Conservation (phyloP, 2,797 vertebrate species). For the Falco rusticolus region DNA sequence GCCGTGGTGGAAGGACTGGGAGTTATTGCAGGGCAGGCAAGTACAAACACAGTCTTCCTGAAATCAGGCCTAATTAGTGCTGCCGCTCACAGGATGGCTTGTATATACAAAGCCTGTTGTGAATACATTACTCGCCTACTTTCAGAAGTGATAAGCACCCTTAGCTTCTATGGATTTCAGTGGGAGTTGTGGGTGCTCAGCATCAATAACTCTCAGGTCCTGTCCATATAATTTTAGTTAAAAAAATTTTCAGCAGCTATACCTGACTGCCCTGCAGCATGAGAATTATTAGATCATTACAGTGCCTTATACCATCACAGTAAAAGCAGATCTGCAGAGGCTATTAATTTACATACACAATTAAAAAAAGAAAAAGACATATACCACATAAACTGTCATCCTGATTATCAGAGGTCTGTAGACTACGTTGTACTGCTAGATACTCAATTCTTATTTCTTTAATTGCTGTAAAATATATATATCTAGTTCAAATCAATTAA, state of each 20-base stretch:
- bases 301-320: conserved; percentile 1
- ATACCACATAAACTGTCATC: neutral
- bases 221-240: neutral
- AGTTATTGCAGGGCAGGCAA: neutral
- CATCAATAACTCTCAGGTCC: neutral
- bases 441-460: neutral
- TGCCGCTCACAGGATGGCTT: neutral
- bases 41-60: neutral
- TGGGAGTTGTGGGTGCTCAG: fast-evolving
- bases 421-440: neutral
- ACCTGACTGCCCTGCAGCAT: neutral
- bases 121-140: neutral
- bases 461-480: neutral
- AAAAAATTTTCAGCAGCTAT: conserved; percentile 18
- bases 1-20: neutral
- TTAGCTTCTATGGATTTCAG: neutral
- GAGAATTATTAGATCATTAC: conserved; percentile 42
- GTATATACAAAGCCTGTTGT: neutral
- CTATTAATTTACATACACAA: neutral
- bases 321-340: conserved; percentile 10
- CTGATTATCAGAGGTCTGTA: neutral
- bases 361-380: neutral
- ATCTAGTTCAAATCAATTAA: neutral
- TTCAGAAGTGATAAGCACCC: neutral
- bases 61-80: conserved; percentile 7